Conservation (phyloP, 2,113 vertebrate genomes). For the Cathartes aura region DNA sequence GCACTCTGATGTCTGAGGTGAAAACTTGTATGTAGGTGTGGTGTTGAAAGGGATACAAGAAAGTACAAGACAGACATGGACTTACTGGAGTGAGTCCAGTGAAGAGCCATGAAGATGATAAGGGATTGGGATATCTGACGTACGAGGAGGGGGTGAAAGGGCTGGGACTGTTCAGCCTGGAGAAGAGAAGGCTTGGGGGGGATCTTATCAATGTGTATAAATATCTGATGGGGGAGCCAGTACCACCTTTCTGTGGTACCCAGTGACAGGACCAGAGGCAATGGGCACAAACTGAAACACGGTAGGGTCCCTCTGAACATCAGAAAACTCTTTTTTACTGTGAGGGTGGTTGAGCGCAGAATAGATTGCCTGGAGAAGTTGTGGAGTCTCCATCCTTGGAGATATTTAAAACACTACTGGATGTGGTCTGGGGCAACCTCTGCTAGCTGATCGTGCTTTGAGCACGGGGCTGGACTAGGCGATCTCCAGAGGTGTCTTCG, state of each 20-base stretch:
- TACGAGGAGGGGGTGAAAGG: accelerated
- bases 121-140: background rate
- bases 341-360: background rate
- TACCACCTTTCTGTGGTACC: background rate
- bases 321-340: background rate
- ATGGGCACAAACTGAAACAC: background rate
- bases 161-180: background rate
- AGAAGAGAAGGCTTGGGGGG: background rate
- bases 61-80: background rate
- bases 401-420: background rate
- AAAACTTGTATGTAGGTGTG: background rate
- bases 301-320: background rate
- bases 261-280: background rate
- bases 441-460: background rate
- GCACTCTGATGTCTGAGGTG: background rate
- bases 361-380: background rate
- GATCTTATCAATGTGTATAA: background rate
- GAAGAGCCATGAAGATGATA: background rate
- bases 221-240: background rate
- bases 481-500: background rate
- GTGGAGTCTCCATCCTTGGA: background rate
- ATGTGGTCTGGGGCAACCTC: background rate
- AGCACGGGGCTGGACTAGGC: accelerated
- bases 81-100: background rate
- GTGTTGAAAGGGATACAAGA: background rate